These are phyloP conservation scores for Hyppa rectilinea DNA, from an alignment of 2,888 invertebrate species.

Conservation along the genomic window DNA sequence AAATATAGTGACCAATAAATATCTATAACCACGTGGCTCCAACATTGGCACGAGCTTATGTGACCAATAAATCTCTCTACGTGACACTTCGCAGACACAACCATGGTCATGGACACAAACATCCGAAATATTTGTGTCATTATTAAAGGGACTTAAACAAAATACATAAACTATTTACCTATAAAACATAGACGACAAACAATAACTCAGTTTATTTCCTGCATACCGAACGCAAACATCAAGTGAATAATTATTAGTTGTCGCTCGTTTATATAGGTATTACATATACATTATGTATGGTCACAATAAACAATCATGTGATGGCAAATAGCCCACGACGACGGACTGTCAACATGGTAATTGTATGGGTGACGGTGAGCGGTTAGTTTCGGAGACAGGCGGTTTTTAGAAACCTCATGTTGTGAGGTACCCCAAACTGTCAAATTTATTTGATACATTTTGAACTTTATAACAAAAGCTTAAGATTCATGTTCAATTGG, in stretches of 20 bases:
- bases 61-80: background rate
- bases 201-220: constrained; percentile 61
- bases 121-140: constrained; percentile 12
- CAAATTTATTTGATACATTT: too few relatives aligned
- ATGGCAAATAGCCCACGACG: constrained; percentile 68
- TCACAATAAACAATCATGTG: constrained; percentile 66
- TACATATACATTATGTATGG: constrained; percentile 43
- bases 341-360: constrained; percentile 59
- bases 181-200: constrained; percentile 31
- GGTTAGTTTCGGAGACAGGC: constrained; percentile 53
- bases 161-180: constrained; percentile 7
- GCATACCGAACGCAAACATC: constrained; percentile 65
- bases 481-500: too few relatives aligned
- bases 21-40: too few relatives aligned
- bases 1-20: background rate
- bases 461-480: too few relatives aligned
- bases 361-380: constrained; percentile 46
- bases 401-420: background rate
- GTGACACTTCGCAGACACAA: constrained; percentile 9
- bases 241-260: constrained; percentile 70
- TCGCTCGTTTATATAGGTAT: constrained; percentile 15
- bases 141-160: background rate
- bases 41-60: background rate
- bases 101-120: constrained; percentile 12
- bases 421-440: too few relatives aligned